Evolutionary conservation across 2,113 vertebrate species (phyloP).

Genomic region (Phoxinus phoxinus): DNA sequence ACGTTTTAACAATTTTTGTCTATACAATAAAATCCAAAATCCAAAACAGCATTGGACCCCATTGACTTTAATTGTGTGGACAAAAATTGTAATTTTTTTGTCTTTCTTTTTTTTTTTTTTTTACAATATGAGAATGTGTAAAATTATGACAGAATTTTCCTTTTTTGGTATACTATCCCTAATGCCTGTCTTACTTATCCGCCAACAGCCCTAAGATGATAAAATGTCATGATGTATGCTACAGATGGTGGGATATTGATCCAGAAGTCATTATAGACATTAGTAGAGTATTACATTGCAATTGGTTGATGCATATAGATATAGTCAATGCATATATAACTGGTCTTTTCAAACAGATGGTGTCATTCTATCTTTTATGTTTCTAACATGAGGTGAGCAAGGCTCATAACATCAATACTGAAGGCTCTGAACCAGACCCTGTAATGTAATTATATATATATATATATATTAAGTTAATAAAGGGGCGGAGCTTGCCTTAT

Average conservation of each 20-base stretch:
- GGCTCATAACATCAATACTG: not conserved
- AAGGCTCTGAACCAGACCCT: not conserved
- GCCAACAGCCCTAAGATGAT: not conserved
- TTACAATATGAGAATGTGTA: not conserved
- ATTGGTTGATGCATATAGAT: not conserved
- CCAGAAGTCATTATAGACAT: constrained; percentile 2
- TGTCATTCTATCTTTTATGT: not conserved
- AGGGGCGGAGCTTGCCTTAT: not conserved
- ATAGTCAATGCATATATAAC: not conserved
- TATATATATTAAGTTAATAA: not conserved
- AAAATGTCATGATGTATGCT: not conserved
- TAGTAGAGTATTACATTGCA: constrained; percentile 27
- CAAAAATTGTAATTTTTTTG: too few relatives aligned
- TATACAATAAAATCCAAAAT: not conserved
- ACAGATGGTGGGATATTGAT: constrained; percentile 14
- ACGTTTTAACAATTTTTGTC: not conserved
- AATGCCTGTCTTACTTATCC: not conserved
- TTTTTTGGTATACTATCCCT: not conserved
- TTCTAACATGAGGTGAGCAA: not conserved
- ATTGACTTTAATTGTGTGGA: not conserved
- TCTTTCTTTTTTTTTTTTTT: too few relatives aligned
- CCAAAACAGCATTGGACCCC: not conserved
- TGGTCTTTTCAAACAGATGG: not conserved
- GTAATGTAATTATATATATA: too few relatives aligned
- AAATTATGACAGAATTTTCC: not conserved